These are phyloP conservation scores for Agrochola macilenta DNA, from an alignment of 2,888 invertebrate genomes.

Conservation along the genomic window DNA sequence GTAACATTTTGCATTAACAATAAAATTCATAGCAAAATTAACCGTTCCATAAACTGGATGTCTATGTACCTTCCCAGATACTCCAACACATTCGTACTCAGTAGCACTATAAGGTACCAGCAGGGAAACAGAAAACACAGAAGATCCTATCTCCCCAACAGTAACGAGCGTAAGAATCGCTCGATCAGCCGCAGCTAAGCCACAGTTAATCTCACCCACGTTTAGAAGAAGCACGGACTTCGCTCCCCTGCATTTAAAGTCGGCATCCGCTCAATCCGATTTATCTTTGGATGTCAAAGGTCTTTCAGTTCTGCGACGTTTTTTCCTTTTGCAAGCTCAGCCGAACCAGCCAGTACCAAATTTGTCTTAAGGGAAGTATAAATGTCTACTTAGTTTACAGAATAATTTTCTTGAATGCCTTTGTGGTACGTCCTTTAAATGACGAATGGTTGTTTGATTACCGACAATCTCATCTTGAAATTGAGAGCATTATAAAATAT, in stretches of 20 bases:
- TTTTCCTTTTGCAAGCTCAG: not conserved
- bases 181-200: conserved; percentile 52
- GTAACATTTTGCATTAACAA: not conserved
- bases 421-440: not conserved
- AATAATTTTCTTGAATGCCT: not conserved
- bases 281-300: conserved; percentile 50
- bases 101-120: conserved; percentile 18
- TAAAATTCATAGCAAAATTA: not conserved
- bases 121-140: conserved; percentile 19
- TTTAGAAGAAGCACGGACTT: conserved; percentile 38
- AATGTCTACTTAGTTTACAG: not conserved
- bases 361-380: not conserved
- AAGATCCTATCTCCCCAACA: conserved; percentile 29
- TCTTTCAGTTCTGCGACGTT: conserved; percentile 16
- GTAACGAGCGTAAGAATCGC: conserved; percentile 44
- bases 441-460: conserved; percentile 19
- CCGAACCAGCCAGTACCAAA: not conserved
- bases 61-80: not conserved
- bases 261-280: conserved; percentile 46
- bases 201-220: conserved; percentile 52
- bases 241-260: conserved; percentile 55
- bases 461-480: not conserved
- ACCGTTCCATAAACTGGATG: not conserved
- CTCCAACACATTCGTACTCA: not conserved
- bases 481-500: not conserved